phyloP scores from a whole-genome alignment of 2,797 vertebrate species.

The Aeoliscus strigatus region DNA sequence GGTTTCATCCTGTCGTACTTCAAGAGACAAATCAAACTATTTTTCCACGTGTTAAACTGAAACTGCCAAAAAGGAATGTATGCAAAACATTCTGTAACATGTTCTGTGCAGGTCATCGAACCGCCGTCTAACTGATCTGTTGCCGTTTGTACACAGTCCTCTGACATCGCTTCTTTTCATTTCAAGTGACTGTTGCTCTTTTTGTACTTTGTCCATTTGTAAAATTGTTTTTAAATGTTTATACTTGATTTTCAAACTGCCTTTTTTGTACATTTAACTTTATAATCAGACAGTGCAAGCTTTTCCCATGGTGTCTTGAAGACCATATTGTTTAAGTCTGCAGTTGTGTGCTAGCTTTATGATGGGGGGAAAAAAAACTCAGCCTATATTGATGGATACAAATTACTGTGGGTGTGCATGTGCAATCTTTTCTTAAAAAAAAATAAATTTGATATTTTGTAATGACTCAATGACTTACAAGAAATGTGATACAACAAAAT shows the following conservation, averaged over 20 bases:
- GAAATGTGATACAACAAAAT: not conserved
- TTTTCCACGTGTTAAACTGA: conserved; percentile 67
- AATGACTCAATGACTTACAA: conserved; percentile 49
- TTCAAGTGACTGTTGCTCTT: conserved; percentile 82
- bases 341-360: conserved; percentile 86
- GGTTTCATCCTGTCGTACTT: conserved; percentile 50
- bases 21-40: conserved; percentile 33
- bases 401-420: conserved; percentile 93
- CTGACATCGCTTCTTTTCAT: conserved; percentile 72
- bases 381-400: conserved; percentile 86
- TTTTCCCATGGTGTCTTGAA: conserved; percentile 94
- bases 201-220: conserved; percentile 99
- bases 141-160: conserved; percentile 51
- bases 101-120: conserved; percentile 70
- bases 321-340: conserved; percentile 86
- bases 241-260: conserved; percentile 99
- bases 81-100: conserved; percentile 72
- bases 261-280: conserved; percentile 99
- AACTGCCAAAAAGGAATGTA: conserved; percentile 82
- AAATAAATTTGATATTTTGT: conserved; percentile 97
- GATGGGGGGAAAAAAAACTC: conserved; percentile 78
- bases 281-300: conserved; percentile 90
- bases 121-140: conserved; percentile 51
- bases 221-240: conserved; percentile 99
- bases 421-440: conserved; percentile 81